Conservation (phyloP, 37 sponge, comb jelly and placozoan genomes). For the Spongia lamella region DNA sequence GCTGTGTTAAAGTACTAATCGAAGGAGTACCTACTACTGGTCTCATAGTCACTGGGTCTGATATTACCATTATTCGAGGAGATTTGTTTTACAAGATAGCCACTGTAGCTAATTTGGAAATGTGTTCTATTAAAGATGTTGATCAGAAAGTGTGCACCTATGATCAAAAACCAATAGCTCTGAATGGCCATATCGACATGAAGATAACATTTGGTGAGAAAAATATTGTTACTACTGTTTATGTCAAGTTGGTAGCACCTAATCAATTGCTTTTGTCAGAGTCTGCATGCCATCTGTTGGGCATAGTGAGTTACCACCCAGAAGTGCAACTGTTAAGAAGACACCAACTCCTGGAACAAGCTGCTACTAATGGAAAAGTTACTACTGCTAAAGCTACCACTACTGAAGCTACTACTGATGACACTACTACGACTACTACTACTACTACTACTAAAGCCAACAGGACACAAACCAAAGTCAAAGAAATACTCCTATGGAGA, state of each 20-base stretch:
- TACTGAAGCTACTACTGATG: too few relatives aligned
- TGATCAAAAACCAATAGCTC: constrained; percentile 1
- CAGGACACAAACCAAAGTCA: too few relatives aligned
- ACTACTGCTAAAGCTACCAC: too few relatives aligned
- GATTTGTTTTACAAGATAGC: constrained; percentile 10
- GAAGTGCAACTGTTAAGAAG: constrained; percentile 4
- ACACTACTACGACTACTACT: too few relatives aligned
- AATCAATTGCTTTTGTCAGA: constrained; percentile 27
- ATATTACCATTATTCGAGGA: constrained; percentile 9
- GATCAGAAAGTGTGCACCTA: constrained; percentile 1
- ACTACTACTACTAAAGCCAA: too few relatives aligned
- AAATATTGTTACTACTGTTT: constrained; percentile 3
- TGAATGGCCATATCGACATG: constrained; percentile 13
- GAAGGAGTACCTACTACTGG: constrained; percentile 2
- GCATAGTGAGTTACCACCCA: constrained; percentile 15
- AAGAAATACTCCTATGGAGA: too few relatives aligned
- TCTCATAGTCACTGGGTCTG: constrained; percentile 16
- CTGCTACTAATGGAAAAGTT: too few relatives aligned
- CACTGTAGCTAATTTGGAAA: background rate
- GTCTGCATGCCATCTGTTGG: constrained; percentile 20
- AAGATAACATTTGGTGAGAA: background rate
- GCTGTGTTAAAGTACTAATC: background rate
- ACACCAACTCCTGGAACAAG: too few relatives aligned
- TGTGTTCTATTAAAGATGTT: background rate
- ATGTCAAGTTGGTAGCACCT: constrained; percentile 27